A percentile compares a stretch with the other conserved stretches of the same genome.
Conservation (phyloP, 2,797 vertebrate genomes). For the Mormyrus hasselquistii region DNA sequence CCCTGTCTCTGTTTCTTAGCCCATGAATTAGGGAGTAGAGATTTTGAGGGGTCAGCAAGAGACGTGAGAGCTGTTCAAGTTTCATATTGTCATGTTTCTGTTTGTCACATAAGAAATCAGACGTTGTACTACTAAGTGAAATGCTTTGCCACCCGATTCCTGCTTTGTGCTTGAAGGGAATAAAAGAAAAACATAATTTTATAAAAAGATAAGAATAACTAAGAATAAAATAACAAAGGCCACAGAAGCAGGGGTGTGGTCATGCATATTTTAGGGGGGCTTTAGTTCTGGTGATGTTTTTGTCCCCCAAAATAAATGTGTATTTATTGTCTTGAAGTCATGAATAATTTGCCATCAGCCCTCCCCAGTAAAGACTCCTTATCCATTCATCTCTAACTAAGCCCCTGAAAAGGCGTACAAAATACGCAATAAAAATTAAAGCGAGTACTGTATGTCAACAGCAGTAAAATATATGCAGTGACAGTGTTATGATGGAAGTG, state of each 20-base stretch:
- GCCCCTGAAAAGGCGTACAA: background rate
- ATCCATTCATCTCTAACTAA: background rate
- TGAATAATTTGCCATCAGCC: background rate
- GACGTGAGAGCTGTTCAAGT: background rate
- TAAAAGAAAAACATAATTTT: background rate
- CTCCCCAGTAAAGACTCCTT: background rate
- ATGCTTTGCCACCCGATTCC: background rate
- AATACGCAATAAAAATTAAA: background rate
- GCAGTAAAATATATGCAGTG: background rate
- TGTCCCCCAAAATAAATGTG: background rate
- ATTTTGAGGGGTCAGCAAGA: background rate
- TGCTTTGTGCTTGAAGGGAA: background rate
- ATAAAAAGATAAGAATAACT: background rate
- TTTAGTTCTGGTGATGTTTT: background rate
- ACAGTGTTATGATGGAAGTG: background rate
- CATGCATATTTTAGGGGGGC: background rate
- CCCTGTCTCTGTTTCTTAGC: background rate
- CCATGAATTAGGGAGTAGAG: background rate
- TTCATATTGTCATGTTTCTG: background rate
- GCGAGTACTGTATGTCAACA: background rate
- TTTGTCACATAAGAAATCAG: background rate
- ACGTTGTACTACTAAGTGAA: background rate
- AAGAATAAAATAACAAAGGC: background rate
- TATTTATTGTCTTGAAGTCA: background rate
- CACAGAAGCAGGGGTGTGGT: background rate